Evolutionary conservation across 2,797 vertebrate genomes (phyloP), one percentile per base, ranked within the genome.

Genomic region (Hemibagrus guttatus): DNA sequence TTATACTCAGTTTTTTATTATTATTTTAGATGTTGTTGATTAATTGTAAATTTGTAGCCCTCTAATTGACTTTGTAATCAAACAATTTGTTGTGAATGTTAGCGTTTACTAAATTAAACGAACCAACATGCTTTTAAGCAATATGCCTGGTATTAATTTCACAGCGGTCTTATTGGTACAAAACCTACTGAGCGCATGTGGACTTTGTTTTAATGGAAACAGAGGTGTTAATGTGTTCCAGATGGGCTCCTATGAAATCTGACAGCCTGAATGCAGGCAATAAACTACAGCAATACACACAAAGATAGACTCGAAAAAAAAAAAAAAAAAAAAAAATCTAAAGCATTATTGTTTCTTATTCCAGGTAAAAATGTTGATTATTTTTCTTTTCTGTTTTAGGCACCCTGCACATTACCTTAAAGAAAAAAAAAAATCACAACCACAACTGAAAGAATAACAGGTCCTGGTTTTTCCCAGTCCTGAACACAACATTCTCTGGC

Each of bases 391-490:
- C 23, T 58, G 17, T 4, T 86, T 54, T 58, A 58, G 49, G 7
- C 69, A 28, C 21, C 71, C 4, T 68, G 49, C 28, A 83, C 46
- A 16, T 42, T 21, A 46, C 28, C 21, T 35, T 26, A 19, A 68
- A 80, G 42, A 81, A 49, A n/a, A 19, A 68, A 35, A 75, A 54
- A 59, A 3, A 3, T 82, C 52, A 83, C 46, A 28, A 7, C 71
- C 31, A 84, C 92, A 90, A 93, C 87, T 93, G 89, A 93, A 86
- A 90, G 88, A 91, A 91, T 91, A 93, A 92, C 90, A 91, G 92
- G 91, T 87, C 82, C 81, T 89, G 85, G 81, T 52, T 84, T 79
- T 85, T 85, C 84, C 84, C 78, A 54, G 59, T 88, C 26, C 66
- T 87, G 49, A 84, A 64, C 69, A 69, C 78, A 79, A 69, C 72